Evolutionary conservation across 1,140 invertebrate genomes (phyloP).

Genomic region (Paraescarpia echinospica): DNA sequence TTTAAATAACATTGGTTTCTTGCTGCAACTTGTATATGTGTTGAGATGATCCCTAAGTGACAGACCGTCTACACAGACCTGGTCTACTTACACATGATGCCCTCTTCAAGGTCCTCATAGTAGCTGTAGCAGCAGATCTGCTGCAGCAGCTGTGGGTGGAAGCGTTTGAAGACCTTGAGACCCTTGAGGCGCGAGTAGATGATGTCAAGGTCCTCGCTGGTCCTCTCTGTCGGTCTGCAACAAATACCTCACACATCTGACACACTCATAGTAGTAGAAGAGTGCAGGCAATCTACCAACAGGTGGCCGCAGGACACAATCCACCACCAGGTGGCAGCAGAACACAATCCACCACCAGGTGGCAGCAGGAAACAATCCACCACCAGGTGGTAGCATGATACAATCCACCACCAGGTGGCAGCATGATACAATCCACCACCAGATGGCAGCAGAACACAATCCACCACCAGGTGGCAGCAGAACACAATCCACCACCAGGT

Average conservation of each 20-base stretch:
- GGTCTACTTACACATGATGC: slow-evolving; percentile 72
- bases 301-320: not conserved
- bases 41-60: not conserved
- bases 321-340: not conserved
- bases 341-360: not conserved
- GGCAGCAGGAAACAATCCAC: not conserved
- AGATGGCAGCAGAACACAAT: too few relatives aligned
- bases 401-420: not conserved
- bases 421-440: too few relatives aligned
- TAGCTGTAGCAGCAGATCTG: slow-evolving; percentile 67
- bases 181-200: slow-evolving; percentile 58
- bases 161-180: slow-evolving; percentile 67
- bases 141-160: slow-evolving; percentile 72
- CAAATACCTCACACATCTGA: not conserved
- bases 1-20: too few relatives aligned
- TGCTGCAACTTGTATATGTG: too few relatives aligned
- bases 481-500: too few relatives aligned
- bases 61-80: not conserved
- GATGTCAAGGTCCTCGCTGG: slow-evolving; percentile 68
- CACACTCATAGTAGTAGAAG: not conserved
- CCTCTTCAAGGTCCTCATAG: slow-evolving; percentile 78
- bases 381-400: not conserved
- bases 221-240: slow-evolving; percentile 71
- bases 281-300: not conserved
- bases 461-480: too few relatives aligned